Evolutionary conservation across 2,888 invertebrate species (phyloP).

Genomic region (Drosophila histrio): DNA sequence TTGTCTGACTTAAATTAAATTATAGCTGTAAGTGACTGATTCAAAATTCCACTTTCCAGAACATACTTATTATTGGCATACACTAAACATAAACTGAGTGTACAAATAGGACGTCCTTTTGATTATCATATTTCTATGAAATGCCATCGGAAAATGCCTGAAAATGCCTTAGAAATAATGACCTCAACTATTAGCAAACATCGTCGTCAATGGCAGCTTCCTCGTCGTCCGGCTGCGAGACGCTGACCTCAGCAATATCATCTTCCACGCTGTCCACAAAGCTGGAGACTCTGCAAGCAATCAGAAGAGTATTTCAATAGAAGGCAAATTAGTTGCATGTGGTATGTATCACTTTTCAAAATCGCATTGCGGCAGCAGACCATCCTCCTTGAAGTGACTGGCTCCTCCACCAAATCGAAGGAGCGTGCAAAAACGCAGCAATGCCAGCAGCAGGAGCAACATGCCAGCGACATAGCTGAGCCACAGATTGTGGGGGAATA

Average conservation of each 20-base stretch:
- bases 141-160: background rate
- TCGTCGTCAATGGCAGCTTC: slow-evolving; percentile 80
- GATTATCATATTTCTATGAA: background rate
- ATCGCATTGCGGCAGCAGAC: slow-evolving; percentile 82
- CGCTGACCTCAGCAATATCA: slow-evolving; percentile 76
- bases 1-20: too few species aligned
- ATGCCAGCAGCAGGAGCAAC: slow-evolving; percentile 84
- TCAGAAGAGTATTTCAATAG: slow-evolving; percentile 25
- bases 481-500: slow-evolving; percentile 85
- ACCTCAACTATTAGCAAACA: slow-evolving; percentile 76
- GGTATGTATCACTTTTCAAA: slow-evolving; percentile 79
- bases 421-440: slow-evolving; percentile 83
- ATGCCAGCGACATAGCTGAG: slow-evolving; percentile 85
- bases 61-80: too few species aligned
- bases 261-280: slow-evolving; percentile 82
- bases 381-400: slow-evolving; percentile 77
- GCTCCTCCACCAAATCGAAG: slow-evolving; percentile 46
- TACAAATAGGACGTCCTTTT: background rate
- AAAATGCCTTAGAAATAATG: background rate
- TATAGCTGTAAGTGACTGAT: too few species aligned
- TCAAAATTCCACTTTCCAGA: too few species aligned
- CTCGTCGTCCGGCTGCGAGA: slow-evolving; percentile 76
- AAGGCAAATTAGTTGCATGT: slow-evolving; percentile 24
- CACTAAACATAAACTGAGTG: too few species aligned
- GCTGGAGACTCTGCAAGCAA: slow-evolving; percentile 77